Evolutionary conservation across 2,888 invertebrate species (phyloP), one percentile per base, ranked within the genome.

Genomic region (Lasioglossum leucozonium): DNA sequence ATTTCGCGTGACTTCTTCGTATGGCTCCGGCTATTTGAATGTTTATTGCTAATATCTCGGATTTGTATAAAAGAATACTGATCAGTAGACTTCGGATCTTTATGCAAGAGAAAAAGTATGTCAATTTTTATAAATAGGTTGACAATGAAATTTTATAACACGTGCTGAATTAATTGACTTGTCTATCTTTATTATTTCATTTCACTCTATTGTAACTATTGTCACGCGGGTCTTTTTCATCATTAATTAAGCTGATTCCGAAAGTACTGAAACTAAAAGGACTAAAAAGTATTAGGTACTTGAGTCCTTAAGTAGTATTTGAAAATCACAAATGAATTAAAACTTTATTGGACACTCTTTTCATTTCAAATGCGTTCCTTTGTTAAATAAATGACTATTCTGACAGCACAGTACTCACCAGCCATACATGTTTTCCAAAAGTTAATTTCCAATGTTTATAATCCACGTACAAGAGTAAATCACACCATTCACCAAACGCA

Each of bases 391-490:
- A 47, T 13, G 6, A 2, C 30, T 4, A 34, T 44, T 44, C 4
- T 26, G 26, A n/a, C 37, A 18, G 5, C 22, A 6, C 11, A 5
- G 30, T 26, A 86, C 89, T 90, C 73, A 90, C 90, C 90, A 84
- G 89, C 90, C 90, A 89, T 90, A 85, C 90, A 90, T 88, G 84
- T 77, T 83, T 77, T 72, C 69, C 79, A 72, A 81, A 81, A 85
- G 67, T 65, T 55, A 51, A 51, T 65, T 37, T 16, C 22, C 62
- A 37, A 26, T 72, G 40, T 72, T 85, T 42, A 77, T 86, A 85
- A 86, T 86, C 86, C 86, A 81, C 67, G 71, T 72, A 44, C 62
- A 71, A 72, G 62, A 13, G 73, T 77, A 55, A 71, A 58, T 86
- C 65, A 79, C 71, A 82, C 73, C 75, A 30, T 72, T 67, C 58